These are phyloP conservation scores for Promerops cafer DNA, from an alignment of 2,113 vertebrate genomes.

Conservation along the genomic window DNA sequence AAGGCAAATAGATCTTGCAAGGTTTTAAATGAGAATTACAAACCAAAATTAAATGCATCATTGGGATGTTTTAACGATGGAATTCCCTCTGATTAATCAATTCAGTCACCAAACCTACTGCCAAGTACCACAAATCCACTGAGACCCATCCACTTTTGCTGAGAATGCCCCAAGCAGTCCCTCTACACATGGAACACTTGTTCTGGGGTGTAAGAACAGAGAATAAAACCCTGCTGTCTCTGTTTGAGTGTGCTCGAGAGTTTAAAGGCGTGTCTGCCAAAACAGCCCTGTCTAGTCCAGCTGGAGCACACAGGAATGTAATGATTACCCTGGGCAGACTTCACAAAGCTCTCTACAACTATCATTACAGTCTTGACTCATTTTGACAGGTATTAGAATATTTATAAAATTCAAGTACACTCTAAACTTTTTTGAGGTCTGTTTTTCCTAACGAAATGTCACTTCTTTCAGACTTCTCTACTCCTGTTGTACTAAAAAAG, in stretches of 20 bases:
- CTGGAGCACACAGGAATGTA: not conserved
- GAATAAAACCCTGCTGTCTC: conserved; percentile 5
- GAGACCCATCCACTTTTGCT: conserved; percentile 3
- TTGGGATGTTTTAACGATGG: not conserved
- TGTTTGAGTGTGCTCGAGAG: not conserved
- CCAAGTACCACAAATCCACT: not conserved
- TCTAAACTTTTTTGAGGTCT: conserved; percentile 42
- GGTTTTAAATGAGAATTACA: not conserved
- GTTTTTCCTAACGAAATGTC: conserved; percentile 46
- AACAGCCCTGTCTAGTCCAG: conserved; percentile 21
- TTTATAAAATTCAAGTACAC: conserved; percentile 50
- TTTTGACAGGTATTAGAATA: conserved; percentile 56
- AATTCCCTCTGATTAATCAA: conserved; percentile 17
- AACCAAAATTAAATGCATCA: not conserved
- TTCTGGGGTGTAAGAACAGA: conserved; percentile 5
- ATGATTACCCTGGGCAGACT: conserved; percentile 12
- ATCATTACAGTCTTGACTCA: conserved; percentile 40
- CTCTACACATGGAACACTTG: not conserved
- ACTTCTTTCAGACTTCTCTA: conserved; percentile 46
- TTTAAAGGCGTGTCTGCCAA: conserved; percentile 6
- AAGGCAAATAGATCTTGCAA: not conserved
- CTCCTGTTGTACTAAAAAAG: conserved; percentile 29
- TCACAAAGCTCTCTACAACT: not conserved
- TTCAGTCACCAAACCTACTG: not conserved
- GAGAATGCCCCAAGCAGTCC: not conserved